Conservation (phyloP, 2,888 invertebrate species). For the Actias luna region DNA sequence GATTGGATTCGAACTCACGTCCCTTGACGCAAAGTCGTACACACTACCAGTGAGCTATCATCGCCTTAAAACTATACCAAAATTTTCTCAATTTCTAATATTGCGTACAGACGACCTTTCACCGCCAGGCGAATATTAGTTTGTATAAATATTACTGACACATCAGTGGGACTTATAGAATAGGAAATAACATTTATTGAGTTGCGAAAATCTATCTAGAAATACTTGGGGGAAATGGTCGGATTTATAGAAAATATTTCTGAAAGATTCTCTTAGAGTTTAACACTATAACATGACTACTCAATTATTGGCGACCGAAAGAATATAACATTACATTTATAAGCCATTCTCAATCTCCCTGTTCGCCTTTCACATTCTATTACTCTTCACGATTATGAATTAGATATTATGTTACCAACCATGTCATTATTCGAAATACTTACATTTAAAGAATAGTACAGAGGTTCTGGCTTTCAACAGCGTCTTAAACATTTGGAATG, state of each 20-base stretch:
- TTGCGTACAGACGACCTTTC: too few species aligned
- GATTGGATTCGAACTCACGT: too few species aligned
- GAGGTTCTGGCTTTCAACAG: too few species aligned
- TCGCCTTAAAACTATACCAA: too few species aligned
- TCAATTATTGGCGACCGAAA: not conserved
- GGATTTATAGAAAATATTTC: not conserved
- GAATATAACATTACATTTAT: not conserved
- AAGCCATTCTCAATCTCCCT: not conserved
- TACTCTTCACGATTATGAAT: not conserved
- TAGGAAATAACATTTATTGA: conserved; percentile 1
- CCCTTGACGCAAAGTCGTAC: too few species aligned
- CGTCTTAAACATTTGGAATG: too few species aligned
- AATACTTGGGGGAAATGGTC: not conserved
- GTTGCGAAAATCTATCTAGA: not conserved
- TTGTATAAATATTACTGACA: not conserved
- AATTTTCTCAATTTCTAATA: too few species aligned
- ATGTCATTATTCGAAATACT: too few species aligned
- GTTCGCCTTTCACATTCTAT: not conserved
- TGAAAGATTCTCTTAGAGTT: not conserved
- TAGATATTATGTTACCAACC: too few species aligned
- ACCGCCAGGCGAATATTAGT: too few species aligned
- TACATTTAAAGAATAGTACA: too few species aligned
- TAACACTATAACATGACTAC: not conserved
- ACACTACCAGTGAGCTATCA: too few species aligned
- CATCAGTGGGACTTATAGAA: not conserved